These are phyloP conservation scores for Mystacornis crossleyi DNA, from an alignment of 2,113 vertebrate genomes.

Conservation along the genomic window DNA sequence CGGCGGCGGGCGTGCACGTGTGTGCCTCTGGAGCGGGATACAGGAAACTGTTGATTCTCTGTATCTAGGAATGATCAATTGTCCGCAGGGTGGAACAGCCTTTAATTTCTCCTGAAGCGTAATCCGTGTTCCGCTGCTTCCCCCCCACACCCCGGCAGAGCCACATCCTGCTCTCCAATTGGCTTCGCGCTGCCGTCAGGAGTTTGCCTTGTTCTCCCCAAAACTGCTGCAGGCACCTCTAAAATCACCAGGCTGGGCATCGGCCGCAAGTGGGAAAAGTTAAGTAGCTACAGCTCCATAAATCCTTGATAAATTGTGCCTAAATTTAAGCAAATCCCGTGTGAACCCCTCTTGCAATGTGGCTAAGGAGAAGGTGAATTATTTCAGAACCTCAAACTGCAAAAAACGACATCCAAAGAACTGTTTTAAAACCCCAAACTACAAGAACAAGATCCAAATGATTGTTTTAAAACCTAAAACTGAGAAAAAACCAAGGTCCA, in stretches of 20 bases:
- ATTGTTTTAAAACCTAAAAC: neutral
- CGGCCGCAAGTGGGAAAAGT: neutral
- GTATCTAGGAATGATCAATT: conserved; percentile 57
- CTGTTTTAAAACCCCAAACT: neutral
- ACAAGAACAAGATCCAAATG: neutral
- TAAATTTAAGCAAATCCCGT: fast-evolving
- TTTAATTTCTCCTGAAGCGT: conserved; percentile 27
- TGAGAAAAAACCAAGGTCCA: neutral
- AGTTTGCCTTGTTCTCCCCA: neutral
- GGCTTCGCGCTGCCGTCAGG: neutral
- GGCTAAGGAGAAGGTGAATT: neutral
- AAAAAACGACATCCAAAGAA: neutral
- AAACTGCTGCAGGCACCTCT: neutral
- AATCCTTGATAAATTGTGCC: neutral
- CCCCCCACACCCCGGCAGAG: neutral
- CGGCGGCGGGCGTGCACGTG: neutral
- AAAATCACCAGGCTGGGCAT: fast-evolving
- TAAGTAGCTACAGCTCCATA: neutral
- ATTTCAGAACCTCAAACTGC: neutral
- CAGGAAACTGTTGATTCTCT: conserved; percentile 63
- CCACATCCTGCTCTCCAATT: conserved; percentile 14
- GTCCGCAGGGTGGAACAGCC: conserved; percentile 49
- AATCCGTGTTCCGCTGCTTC: conserved; percentile 4
- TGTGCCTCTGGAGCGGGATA: neutral
- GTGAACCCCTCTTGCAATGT: neutral